Evolutionary conservation across 2,113 vertebrate genomes (phyloP).

Genomic region (Python bivittatus): DNA sequence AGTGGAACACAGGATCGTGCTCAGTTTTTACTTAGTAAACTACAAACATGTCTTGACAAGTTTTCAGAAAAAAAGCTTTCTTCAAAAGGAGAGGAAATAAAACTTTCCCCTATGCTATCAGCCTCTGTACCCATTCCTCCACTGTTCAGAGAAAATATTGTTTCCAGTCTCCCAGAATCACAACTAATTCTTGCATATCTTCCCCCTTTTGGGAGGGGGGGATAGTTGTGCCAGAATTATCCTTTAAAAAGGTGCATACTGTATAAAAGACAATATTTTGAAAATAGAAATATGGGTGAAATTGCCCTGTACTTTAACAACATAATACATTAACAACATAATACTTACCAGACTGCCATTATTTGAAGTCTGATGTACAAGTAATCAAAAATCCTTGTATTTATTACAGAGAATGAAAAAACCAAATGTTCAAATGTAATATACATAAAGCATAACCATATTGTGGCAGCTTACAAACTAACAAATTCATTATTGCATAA

Average conservation of each 20-base stretch:
- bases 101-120: background rate
- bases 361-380: background rate
- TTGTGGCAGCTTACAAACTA: background rate
- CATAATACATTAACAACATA: background rate
- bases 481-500: background rate
- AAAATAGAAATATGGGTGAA: background rate
- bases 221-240: background rate
- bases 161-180: background rate
- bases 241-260: constrained; percentile 9
- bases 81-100: background rate
- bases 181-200: background rate
- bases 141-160: background rate
- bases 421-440: background rate
- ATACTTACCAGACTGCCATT: background rate
- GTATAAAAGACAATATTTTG: background rate
- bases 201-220: no score
- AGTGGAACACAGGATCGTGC: background rate
- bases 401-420: background rate
- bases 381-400: background rate
- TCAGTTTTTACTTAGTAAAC: background rate
- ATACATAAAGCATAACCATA: background rate
- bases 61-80: background rate
- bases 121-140: background rate
- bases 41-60: background rate
- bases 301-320: constrained; percentile 1